phyloP scores from a whole-genome alignment of 2,113 vertebrate genomes.

The Prochilodus magdalenae region DNA sequence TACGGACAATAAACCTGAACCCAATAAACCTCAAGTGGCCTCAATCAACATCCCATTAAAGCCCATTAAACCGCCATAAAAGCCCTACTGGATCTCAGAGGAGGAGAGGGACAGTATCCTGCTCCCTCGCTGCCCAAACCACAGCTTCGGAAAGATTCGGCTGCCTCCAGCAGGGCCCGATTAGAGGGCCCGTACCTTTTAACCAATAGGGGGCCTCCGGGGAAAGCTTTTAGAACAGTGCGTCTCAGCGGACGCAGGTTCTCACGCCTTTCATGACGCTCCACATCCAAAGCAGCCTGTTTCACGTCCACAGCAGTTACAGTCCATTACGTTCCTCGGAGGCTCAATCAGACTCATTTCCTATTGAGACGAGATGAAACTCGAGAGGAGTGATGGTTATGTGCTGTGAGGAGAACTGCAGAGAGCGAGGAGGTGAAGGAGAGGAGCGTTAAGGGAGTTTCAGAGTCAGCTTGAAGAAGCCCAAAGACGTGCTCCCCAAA shows the following conservation, averaged over 20 bases:
- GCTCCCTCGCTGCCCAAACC: too few species aligned
- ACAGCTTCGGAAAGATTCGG: not conserved
- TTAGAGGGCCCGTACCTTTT: not conserved
- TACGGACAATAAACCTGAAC: not conserved
- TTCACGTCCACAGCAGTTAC: not conserved
- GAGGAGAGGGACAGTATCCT: not conserved
- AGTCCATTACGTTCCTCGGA: not conserved
- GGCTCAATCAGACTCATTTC: not conserved
- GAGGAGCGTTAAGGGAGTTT: not conserved
- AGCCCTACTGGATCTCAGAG: not conserved
- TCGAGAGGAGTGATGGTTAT: not conserved
- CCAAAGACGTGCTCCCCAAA: too few species aligned
- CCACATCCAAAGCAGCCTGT: not conserved
- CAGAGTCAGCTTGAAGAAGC: too few species aligned
- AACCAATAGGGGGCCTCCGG: not conserved
- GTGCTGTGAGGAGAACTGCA: not conserved
- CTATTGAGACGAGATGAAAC: not conserved
- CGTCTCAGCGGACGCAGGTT: not conserved
- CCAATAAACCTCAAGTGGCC: not conserved
- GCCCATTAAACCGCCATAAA: not conserved
- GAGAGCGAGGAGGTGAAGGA: not conserved
- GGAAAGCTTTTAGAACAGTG: not conserved
- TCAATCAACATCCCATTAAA: not conserved
- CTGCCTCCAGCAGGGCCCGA: too few species aligned
- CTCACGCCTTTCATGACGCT: not conserved